Evolutionary conservation across 2,797 vertebrate genomes (phyloP), one percentile per base, ranked within the genome.

Genomic region (Smutsia gigantea): DNA sequence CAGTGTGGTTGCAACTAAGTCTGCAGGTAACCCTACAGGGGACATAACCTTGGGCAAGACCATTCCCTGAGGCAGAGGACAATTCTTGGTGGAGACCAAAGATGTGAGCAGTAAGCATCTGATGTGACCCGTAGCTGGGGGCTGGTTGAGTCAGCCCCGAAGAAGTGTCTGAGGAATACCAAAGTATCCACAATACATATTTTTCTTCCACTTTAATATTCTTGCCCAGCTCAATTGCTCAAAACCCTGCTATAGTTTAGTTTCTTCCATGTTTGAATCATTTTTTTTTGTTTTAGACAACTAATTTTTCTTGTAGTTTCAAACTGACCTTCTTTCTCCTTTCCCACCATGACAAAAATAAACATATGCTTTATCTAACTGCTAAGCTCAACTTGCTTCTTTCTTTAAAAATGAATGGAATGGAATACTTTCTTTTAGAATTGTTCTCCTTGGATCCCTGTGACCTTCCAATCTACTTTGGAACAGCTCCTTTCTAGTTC

Each of bases 291-390:
- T 90, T 59, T 85, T 37, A 37, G 39, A 46, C 51, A 87, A 37
- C 15, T 69, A n/a, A 66, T 90, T 93, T 93, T 95, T 95, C 68
- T 85, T 87, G 17, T 39, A 68, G 31, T 83, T 94, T 77, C 86
- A 85, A 82, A 71, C n/a, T 66, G 86, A 93, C 29, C 77, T 88
- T 93, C n/a, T 88, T 95, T 63, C 27, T 17, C 37, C 2, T 17
- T 49, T 39, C 34, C 27, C 42, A 71, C 87, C 87, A 63, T 25
- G 61, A 89, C 39, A 95, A 95, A 46, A 94, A 93, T 82, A 94
- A 95, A 93, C 57, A 68, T 79, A 90, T 57, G 49, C 79, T 82
- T 49, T 39, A 95, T 88, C 86, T 88, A 95, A 93, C 81, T 85
- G 90, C 74, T 89, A 82, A 78, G 42, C 69, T 93, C 57, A 81